Conservation (phyloP, 2,888 invertebrate species). For the Tenthredo scrophulariae region DNA sequence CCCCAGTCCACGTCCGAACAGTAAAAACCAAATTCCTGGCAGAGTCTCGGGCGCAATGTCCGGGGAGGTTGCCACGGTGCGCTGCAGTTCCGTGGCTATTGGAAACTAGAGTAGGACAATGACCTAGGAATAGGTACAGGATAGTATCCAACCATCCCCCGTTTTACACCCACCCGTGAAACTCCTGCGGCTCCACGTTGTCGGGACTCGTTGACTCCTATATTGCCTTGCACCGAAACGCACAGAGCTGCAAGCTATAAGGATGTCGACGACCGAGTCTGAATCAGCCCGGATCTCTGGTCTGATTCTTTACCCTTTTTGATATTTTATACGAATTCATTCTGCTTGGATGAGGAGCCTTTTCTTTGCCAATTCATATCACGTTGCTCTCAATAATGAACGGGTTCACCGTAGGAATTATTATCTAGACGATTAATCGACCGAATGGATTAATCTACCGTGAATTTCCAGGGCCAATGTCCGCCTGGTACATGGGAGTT, state of each 20-base stretch:
- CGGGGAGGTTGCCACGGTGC: background rate
- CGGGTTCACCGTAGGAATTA: background rate
- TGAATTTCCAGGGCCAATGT: background rate
- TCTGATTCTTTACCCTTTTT: background rate
- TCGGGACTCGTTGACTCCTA: constrained; percentile 33
- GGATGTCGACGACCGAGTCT: constrained; percentile 31
- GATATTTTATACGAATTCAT: background rate
- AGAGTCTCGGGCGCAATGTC: constrained; percentile 34
- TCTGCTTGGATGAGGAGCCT: background rate
- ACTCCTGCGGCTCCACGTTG: constrained; percentile 38
- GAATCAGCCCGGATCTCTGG: background rate
- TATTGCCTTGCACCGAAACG: constrained; percentile 22
- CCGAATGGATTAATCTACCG: background rate
- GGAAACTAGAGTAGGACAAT: constrained; percentile 50
- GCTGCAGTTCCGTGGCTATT: constrained; percentile 16
- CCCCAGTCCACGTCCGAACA: background rate
- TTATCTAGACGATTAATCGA: background rate
- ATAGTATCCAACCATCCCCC: constrained; percentile 18
- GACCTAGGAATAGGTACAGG: constrained; percentile 32
- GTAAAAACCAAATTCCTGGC: constrained; percentile 37
- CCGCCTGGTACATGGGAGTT: background rate
- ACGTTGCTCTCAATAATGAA: background rate
- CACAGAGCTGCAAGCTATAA: background rate
- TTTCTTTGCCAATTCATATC: background rate
- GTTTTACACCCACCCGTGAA: constrained; percentile 13